Conservation (phyloP, 53 echinoderm and acorn worm species). For the Hippasteria phrygiana region DNA sequence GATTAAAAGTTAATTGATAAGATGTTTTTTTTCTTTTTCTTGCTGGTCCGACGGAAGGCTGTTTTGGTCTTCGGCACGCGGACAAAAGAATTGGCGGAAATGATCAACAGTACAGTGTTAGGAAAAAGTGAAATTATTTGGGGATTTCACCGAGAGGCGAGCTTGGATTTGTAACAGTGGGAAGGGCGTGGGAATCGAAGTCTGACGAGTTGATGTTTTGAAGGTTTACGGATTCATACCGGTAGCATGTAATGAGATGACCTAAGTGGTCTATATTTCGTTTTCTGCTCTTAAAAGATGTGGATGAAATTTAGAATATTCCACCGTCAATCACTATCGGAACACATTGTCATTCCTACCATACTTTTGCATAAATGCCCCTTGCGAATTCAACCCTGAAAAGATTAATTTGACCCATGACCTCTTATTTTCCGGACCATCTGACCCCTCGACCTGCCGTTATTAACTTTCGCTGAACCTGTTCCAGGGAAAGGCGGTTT, state of each 20-base stretch:
- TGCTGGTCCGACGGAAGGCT: neutral
- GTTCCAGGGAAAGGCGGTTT: conserved; percentile 21
- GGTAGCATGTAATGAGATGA: too few species aligned
- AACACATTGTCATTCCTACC: neutral
- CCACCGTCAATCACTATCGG: neutral
- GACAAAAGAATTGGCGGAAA: too few species aligned
- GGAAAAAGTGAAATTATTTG: too few species aligned
- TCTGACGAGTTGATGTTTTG: too few species aligned
- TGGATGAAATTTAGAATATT: neutral
- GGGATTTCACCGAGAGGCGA: too few species aligned
- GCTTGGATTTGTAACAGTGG: too few species aligned
- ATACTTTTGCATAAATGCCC: neutral
- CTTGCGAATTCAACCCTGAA: neutral
- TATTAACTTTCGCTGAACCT: conserved; percentile 51
- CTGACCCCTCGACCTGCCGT: conserved; percentile 29
- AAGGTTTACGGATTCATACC: neutral
- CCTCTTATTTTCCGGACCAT: conserved; percentile 37
- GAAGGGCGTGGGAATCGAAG: too few species aligned
- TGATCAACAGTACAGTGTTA: too few species aligned
- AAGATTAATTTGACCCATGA: conserved; percentile 43
- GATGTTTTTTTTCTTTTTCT: neutral
- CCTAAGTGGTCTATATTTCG: too few species aligned
- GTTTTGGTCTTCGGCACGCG: too few species aligned
- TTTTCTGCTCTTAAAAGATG: too few species aligned
- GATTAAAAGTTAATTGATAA: neutral